Percentiles rank a stretch among this genome's conserved stretches.
Conservation (phyloP, 2,797 vertebrate species). For the Gymnoscopelus microlampas region DNA sequence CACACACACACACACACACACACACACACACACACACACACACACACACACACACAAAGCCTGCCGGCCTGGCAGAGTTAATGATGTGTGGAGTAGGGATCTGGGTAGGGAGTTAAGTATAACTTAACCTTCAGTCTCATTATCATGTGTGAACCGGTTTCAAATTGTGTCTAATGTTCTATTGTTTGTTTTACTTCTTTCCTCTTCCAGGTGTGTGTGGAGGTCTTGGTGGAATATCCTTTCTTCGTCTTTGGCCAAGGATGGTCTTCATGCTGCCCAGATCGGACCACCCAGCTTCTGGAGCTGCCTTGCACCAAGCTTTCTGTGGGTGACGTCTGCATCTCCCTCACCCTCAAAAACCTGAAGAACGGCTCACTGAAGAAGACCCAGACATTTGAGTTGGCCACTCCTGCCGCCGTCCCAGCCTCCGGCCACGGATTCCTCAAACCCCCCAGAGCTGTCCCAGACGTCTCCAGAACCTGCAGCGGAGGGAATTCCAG, state of each 20-base stretch:
- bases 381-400: conserved; percentile 90
- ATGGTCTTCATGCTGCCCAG: conserved; percentile 98
- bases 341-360: conserved; percentile 98
- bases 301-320: conserved; percentile 98
- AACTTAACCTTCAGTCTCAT: no score
- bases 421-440: conserved; percentile 75
- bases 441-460: conserved; percentile 87
- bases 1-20: no score
- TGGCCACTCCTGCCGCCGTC: conserved; percentile 44
- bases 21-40: no score
- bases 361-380: conserved; percentile 96
- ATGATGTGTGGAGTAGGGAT: no score
- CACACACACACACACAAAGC: no score
- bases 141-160: no score
- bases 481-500: conserved; percentile 83
- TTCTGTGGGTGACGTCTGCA: conserved; percentile 97
- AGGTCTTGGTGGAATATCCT: conserved; percentile 97
- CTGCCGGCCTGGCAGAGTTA: no score
- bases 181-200: not conserved
- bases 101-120: no score
- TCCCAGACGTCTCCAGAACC: conserved; percentile 63
- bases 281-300: conserved; percentile 95
- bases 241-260: conserved; percentile 99
- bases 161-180: no score
- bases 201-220: conserved; percentile 91